A percentile compares a stretch with the other conserved stretches of the same genome.
Conservation (phyloP, 2,888 invertebrate genomes). For the Scaptomyza caliginosa region DNA sequence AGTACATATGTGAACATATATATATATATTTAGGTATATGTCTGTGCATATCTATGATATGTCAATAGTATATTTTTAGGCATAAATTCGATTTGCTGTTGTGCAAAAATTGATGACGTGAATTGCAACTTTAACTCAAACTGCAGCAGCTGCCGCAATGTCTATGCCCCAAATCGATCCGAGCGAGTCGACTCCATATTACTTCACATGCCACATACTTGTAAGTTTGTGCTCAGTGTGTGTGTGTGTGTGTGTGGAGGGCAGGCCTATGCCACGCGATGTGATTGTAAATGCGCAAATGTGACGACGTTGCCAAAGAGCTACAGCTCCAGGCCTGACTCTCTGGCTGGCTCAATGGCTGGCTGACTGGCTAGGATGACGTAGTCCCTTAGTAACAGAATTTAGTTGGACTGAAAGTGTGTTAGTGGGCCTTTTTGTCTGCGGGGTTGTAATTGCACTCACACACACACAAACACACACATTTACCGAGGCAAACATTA, state of each 20-base stretch:
- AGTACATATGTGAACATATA: neutral
- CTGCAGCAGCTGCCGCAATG: conserved; percentile 74
- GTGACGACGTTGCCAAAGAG: conserved; percentile 66
- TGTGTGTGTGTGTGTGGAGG: conserved; percentile 39
- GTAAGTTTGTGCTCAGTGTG: conserved; percentile 14
- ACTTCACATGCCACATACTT: conserved; percentile 53
- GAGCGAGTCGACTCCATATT: conserved; percentile 60
- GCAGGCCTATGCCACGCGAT: conserved; percentile 73
- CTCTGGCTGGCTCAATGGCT: no score
- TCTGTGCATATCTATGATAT: conserved; percentile 4
- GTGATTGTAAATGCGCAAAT: conserved; percentile 78
- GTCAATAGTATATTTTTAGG: conserved; percentile 39
- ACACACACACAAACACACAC: conserved; percentile 34
- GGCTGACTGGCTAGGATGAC: conserved; percentile 75
- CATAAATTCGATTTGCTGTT: conserved; percentile 51
- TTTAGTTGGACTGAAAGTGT: conserved; percentile 53
- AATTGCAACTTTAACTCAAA: conserved; percentile 28
- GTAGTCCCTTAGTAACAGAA: conserved; percentile 66
- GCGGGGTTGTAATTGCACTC: conserved; percentile 66
- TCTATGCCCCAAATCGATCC: conserved; percentile 71
- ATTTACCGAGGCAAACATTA: conserved; percentile 53
- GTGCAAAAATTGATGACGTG: conserved; percentile 41
- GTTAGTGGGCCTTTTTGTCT: conserved; percentile 65
- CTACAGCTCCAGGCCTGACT: conserved; percentile 41
- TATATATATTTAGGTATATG: neutral